A percentile compares a stretch with the other conserved stretches of the same genome.
These are phyloP conservation scores for Papilio elwesi DNA, from an alignment of 2,888 invertebrate species.

Conservation along the genomic window DNA sequence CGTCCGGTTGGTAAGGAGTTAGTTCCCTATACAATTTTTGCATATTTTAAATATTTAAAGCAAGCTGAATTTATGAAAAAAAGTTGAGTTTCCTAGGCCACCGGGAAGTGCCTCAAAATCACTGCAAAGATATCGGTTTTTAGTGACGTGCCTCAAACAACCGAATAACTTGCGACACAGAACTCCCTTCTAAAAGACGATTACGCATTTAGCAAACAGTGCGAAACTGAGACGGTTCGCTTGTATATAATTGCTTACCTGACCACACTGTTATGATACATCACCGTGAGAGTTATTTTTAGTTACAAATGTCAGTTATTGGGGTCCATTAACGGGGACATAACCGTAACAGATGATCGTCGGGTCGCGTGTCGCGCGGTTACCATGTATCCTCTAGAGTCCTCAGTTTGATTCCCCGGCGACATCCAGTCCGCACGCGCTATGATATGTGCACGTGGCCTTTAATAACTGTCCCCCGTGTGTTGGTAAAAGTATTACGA, in stretches of 20 bases:
- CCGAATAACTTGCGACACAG: too few species aligned
- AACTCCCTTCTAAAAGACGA: background rate
- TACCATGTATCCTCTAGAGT: conserved; percentile 50
- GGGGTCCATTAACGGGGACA: background rate
- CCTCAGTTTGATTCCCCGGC: conserved; percentile 47
- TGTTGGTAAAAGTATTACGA: background rate
- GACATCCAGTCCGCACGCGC: conserved; percentile 43
- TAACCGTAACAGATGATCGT: conserved; percentile 4
- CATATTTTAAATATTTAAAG: too few species aligned
- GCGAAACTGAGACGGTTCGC: too few species aligned
- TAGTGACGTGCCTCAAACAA: too few species aligned
- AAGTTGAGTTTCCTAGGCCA: too few species aligned
- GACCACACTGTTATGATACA: background rate
- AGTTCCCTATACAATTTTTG: too few species aligned
- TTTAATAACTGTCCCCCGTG: conserved; percentile 18
- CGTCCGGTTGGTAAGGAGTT: too few species aligned
- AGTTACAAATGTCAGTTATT: conserved; percentile 7
- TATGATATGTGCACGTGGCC: conserved; percentile 46
- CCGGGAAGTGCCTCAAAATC: too few species aligned
- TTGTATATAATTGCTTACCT: too few species aligned
- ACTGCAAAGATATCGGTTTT: too few species aligned
- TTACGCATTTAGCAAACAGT: background rate
- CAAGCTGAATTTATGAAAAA: too few species aligned
- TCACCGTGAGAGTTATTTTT: conserved; percentile 3
- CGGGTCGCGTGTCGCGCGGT: conserved; percentile 50